These are phyloP conservation scores for Dryas iulia DNA, from an alignment of 1,140 invertebrate genomes.

Conservation along the genomic window DNA sequence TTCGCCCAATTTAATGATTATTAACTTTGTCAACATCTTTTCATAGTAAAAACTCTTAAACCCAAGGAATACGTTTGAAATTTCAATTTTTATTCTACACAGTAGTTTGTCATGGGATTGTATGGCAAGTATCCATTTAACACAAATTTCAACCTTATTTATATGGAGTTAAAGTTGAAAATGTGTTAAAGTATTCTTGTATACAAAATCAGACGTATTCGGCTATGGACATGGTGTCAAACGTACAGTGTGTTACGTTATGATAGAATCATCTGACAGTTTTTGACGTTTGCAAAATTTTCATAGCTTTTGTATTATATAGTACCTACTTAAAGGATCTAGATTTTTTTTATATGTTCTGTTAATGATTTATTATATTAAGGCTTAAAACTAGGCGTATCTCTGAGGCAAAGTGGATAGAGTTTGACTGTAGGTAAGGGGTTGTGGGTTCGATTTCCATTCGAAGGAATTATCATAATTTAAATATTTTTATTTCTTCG, in stretches of 20 bases:
- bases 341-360: too few species aligned
- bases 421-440: too few species aligned
- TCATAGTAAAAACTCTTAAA: neutral
- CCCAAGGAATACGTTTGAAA: slow-evolving; percentile 1
- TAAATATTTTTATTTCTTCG: too few species aligned
- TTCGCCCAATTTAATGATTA: neutral
- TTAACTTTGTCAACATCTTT: neutral
- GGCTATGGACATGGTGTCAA: neutral
- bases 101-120: neutral
- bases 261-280: neutral
- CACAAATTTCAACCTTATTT: neutral
- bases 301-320: neutral
- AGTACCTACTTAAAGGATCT: too few species aligned
- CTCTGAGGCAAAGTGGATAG: too few species aligned
- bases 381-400: too few species aligned
- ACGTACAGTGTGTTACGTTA: neutral
- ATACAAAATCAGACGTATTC: neutral
- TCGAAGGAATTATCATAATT: too few species aligned
- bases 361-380: too few species aligned
- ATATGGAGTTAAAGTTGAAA: neutral
- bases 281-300: neutral
- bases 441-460: too few species aligned
- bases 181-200: neutral
- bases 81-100: slow-evolving; percentile 3
- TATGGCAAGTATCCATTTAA: neutral